Conservation (phyloP, 1,140 invertebrate species). For the Babylonia areolata region DNA sequence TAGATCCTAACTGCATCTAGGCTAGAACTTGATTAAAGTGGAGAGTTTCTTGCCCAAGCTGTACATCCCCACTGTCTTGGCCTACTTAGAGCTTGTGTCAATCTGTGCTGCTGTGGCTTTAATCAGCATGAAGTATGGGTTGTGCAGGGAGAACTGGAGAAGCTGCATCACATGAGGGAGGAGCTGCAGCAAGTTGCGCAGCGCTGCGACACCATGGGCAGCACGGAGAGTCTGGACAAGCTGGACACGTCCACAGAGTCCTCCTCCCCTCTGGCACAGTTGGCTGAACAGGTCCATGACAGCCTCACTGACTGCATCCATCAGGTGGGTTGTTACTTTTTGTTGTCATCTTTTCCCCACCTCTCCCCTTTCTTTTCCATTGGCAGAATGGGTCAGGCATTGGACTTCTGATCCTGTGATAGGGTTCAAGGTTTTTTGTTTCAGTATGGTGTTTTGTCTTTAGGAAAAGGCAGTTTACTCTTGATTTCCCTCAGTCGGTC, state of each 20-base stretch:
- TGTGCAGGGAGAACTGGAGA: slow-evolving; percentile 85
- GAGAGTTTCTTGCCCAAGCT: no score
- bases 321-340: slow-evolving; percentile 81
- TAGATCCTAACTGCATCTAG: no score
- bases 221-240: slow-evolving; percentile 91
- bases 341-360: neutral
- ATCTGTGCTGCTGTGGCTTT: neutral
- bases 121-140: no score
- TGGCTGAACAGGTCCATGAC: slow-evolving; percentile 88
- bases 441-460: no score
- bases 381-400: no score
- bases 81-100: no score
- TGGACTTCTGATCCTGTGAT: no score
- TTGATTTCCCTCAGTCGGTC: no score
- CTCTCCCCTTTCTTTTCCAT: neutral
- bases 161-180: slow-evolving; percentile 90
- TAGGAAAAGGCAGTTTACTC: no score
- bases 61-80: no score
- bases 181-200: slow-evolving; percentile 90
- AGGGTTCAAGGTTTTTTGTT: no score
- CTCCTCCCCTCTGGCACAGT: slow-evolving; percentile 82
- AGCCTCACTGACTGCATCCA: slow-evolving; percentile 92
- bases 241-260: slow-evolving; percentile 88
- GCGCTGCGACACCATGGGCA: slow-evolving; percentile 93
- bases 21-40: no score